These are phyloP conservation scores for Nyctalus aviator DNA, from an alignment of 2,797 vertebrate species.

Conservation along the genomic window DNA sequence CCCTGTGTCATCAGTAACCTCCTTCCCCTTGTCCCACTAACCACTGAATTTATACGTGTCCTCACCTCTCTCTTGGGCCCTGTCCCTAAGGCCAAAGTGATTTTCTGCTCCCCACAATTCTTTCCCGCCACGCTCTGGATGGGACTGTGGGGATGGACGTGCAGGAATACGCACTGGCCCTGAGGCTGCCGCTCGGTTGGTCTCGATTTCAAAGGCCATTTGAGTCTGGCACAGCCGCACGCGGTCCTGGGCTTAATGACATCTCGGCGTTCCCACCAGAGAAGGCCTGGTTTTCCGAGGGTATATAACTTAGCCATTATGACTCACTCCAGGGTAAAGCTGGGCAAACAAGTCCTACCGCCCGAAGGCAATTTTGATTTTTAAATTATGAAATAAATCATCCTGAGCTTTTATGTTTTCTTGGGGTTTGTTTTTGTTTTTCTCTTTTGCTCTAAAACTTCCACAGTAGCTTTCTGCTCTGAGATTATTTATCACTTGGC, in stretches of 20 bases:
- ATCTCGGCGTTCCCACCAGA: slow-evolving; percentile 64
- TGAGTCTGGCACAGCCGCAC: background rate
- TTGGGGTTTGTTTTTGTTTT: slow-evolving; percentile 71
- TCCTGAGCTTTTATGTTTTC: slow-evolving; percentile 76
- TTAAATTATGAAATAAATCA: slow-evolving; percentile 82
- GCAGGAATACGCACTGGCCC: background rate
- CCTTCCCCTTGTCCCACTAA: background rate
- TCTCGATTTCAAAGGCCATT: slow-evolving; percentile 73
- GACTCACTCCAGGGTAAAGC: slow-evolving; percentile 72
- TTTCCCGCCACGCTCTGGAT: background rate
- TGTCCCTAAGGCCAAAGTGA: slow-evolving; percentile 27
- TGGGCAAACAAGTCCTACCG: slow-evolving; percentile 77
- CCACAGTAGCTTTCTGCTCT: slow-evolving; percentile 57
- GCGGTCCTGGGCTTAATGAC: slow-evolving; percentile 31
- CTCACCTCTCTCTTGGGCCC: background rate
- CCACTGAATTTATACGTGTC: background rate
- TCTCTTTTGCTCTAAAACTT: slow-evolving; percentile 69
- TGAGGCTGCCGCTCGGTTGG: slow-evolving; percentile 56
- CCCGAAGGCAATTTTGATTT: slow-evolving; percentile 79
- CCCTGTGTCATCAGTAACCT: background rate
- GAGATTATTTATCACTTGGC: slow-evolving; percentile 74
- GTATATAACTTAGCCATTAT: slow-evolving; percentile 68
- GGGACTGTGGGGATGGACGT: background rate
- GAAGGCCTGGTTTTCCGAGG: slow-evolving; percentile 61
- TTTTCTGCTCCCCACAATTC: background rate